A percentile compares a stretch with the other conserved stretches of the same genome.
phyloP scores from a whole-genome alignment of 2,797 vertebrate genomes.

The Anguilla obscura region DNA sequence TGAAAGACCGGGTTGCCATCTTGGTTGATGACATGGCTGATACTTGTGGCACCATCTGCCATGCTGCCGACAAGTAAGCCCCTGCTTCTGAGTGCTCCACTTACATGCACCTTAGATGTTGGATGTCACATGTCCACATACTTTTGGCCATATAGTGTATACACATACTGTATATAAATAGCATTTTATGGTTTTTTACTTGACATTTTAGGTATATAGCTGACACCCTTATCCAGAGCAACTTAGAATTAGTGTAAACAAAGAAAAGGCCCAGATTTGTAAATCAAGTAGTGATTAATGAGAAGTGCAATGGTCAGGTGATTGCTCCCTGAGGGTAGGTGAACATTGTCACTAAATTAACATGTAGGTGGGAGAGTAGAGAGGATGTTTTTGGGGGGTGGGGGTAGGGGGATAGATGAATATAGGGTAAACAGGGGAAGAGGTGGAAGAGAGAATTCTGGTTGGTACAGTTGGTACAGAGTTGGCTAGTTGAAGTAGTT shows the following conservation, averaged over 20 bases:
- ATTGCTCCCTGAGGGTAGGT: too few species aligned
- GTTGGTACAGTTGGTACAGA: not conserved
- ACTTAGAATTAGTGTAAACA: too few species aligned
- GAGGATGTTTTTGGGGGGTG: not conserved
- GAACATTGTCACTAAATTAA: not conserved
- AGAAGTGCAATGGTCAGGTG: too few species aligned
- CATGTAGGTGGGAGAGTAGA: not conserved
- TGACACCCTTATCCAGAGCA: too few species aligned
- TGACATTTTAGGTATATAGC: too few species aligned
- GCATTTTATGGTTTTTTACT: too few species aligned
- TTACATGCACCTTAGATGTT: not conserved
- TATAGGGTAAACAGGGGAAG: not conserved
- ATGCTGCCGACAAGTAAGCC: constrained; percentile 94
- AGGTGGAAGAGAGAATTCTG: not conserved
- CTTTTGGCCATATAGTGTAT: too few species aligned
- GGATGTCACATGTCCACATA: too few species aligned
- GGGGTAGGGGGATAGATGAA: not conserved
- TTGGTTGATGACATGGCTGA: constrained; percentile 99
- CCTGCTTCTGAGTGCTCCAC: not conserved
- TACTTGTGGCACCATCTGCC: constrained; percentile 95
- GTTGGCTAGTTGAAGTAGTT: too few species aligned
- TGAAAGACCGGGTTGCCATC: constrained; percentile 94
- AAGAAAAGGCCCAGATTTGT: too few species aligned
- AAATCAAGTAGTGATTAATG: too few species aligned
- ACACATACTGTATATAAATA: too few species aligned